phyloP scores from a whole-genome alignment of 1,140 invertebrate genomes.

The Aculops lycopersici region DNA sequence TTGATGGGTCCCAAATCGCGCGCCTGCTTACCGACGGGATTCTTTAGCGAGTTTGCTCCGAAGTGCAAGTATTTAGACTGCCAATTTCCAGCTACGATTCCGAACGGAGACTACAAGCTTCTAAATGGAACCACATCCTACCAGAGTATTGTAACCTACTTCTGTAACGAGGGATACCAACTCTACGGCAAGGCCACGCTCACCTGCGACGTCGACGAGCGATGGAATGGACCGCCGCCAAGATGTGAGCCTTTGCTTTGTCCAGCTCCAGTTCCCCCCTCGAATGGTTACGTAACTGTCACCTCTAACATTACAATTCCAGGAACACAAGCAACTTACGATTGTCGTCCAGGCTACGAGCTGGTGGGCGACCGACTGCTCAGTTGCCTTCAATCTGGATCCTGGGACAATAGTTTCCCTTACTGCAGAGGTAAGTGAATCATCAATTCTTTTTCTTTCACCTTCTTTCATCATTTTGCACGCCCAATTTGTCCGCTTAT shows the following conservation, averaged over 20 bases:
- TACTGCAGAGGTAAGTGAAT: slow-evolving; percentile 8
- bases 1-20: slow-evolving; percentile 45
- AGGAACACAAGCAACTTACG: slow-evolving; percentile 36
- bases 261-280: slow-evolving; percentile 30
- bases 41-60: slow-evolving; percentile 69
- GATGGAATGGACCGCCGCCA: slow-evolving; percentile 72
- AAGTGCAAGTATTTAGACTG: slow-evolving; percentile 57
- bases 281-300: slow-evolving; percentile 30
- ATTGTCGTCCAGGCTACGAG: slow-evolving; percentile 28
- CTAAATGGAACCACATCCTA: slow-evolving; percentile 51
- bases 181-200: slow-evolving; percentile 42
- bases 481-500: not conserved
- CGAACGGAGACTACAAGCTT: slow-evolving; percentile 40
- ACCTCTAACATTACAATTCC: slow-evolving; percentile 27
- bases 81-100: slow-evolving; percentile 48
- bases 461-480: not conserved
- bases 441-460: not conserved
- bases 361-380: slow-evolving; percentile 28
- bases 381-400: slow-evolving; percentile 34
- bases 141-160: slow-evolving; percentile 46
- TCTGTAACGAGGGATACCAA: slow-evolving; percentile 44
- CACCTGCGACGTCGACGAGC: slow-evolving; percentile 59
- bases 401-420: slow-evolving; percentile 39
- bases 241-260: slow-evolving; percentile 46
- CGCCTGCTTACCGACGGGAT: slow-evolving; percentile 56